Percentiles rank a stretch among this genome's conserved stretches.
These are phyloP conservation scores for Palaemon carinicauda DNA, from an alignment of 1,140 invertebrate species.

Conservation along the genomic window DNA sequence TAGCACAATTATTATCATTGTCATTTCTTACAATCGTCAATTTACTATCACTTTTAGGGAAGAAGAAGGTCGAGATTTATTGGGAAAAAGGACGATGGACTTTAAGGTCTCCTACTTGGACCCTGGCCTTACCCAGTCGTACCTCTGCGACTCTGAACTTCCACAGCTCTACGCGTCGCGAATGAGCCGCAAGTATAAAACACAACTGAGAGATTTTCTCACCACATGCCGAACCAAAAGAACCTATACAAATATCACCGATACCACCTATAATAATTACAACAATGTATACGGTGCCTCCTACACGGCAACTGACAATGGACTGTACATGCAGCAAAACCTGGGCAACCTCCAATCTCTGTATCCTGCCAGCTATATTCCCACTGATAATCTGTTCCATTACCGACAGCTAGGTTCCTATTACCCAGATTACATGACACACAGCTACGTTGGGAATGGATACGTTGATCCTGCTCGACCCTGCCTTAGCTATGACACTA, in stretches of 20 bases:
- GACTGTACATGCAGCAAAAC: constrained; percentile 76
- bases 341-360: constrained; percentile 75
- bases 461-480: constrained; percentile 60
- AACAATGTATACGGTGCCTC: constrained; percentile 68
- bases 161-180: constrained; percentile 66
- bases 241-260: constrained; percentile 68
- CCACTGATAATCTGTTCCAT: constrained; percentile 78
- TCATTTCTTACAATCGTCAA: neutral
- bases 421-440: constrained; percentile 60
- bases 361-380: constrained; percentile 59
- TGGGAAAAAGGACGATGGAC: constrained; percentile 97
- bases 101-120: constrained; percentile 98
- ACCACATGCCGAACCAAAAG: constrained; percentile 90
- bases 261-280: constrained; percentile 63
- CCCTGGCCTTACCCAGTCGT: constrained; percentile 87
- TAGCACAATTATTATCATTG: no score
- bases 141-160: constrained; percentile 77
- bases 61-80: constrained; percentile 94
- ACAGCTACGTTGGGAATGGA: constrained; percentile 64
- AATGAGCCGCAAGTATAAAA: constrained; percentile 81
- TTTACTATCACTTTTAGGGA: constrained; percentile 76
- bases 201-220: constrained; percentile 89
- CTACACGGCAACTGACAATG: constrained; percentile 74
- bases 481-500: constrained; percentile 59
- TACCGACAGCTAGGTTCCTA: constrained; percentile 66